Evolutionary conservation across 2,797 vertebrate species (phyloP).

Genomic region (Ispidina lecontei): DNA sequence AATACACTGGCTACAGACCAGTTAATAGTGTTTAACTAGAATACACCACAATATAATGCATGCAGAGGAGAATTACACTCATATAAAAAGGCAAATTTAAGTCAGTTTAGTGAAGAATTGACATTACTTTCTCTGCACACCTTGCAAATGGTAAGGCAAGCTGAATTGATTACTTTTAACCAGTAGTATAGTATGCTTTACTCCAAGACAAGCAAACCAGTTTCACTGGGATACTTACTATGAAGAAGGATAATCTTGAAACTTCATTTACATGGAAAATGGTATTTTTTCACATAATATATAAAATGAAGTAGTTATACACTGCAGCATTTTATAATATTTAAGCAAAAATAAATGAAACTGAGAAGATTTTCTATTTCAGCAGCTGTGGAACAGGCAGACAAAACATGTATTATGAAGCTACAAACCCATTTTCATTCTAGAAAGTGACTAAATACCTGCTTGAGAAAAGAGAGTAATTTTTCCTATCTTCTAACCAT

Average conservation of each 20-base stretch:
- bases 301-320: constrained; percentile 60
- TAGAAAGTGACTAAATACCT: background rate
- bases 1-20: background rate
- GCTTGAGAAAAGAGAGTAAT: background rate
- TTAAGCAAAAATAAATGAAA: constrained; percentile 54
- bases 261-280: constrained; percentile 58
- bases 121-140: constrained; percentile 36
- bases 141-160: constrained; percentile 22
- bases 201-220: constrained; percentile 66
- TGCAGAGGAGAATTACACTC: constrained; percentile 3
- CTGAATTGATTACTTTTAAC: constrained; percentile 59
- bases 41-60: background rate
- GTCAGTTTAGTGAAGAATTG: constrained; percentile 14
- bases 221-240: constrained; percentile 70
- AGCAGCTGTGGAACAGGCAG: constrained; percentile 16
- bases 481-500: background rate
- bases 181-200: constrained; percentile 69
- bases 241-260: constrained; percentile 49
- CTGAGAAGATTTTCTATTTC: constrained; percentile 42
- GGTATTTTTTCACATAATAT: constrained; percentile 36
- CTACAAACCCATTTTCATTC: background rate
- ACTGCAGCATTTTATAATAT: constrained; percentile 47
- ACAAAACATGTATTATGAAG: background rate
- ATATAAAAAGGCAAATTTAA: constrained; percentile 21
- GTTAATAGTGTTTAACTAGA: background rate